These are phyloP conservation scores for Cichlasoma orientale DNA, from an alignment of 2,797 vertebrate genomes.

Conservation along the genomic window DNA sequence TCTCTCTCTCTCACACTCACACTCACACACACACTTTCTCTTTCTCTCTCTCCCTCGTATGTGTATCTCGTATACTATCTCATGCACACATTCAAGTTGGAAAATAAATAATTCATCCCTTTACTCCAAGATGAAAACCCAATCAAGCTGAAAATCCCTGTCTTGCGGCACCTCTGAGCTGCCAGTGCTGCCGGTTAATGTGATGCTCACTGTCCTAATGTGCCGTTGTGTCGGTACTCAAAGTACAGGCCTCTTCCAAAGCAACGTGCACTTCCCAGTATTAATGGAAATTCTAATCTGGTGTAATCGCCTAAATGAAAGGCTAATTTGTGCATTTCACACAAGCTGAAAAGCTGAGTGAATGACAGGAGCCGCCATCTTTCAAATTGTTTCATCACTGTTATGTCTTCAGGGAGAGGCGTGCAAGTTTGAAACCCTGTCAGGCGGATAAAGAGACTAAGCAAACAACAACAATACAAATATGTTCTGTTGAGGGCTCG, in stretches of 20 bases:
- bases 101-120: conserved; percentile 90
- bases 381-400: conserved; percentile 74
- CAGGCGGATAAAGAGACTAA: conserved; percentile 74
- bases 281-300: conserved; percentile 73
- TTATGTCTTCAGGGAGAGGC: conserved; percentile 66
- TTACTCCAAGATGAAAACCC: conserved; percentile 88
- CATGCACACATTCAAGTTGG: conserved; percentile 66
- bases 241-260: conserved; percentile 76
- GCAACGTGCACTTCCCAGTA: conserved; percentile 51
- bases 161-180: conserved; percentile 86
- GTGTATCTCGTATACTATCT: conserved; percentile 22
- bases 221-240: conserved; percentile 77
- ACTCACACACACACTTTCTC: background rate
- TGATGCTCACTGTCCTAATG: conserved; percentile 82
- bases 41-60: background rate
- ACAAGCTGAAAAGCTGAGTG: conserved; percentile 37
- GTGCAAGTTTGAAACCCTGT: conserved; percentile 67
- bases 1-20: too few relatives aligned
- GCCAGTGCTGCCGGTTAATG: conserved; percentile 87
- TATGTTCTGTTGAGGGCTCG: conserved; percentile 56
- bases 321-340: conserved; percentile 56
- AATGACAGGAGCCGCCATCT: conserved; percentile 49
- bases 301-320: conserved; percentile 75
- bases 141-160: conserved; percentile 90
- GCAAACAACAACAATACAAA: conserved; percentile 72